Evolutionary conservation across 2,113 vertebrate genomes (phyloP), one percentile per base, ranked within the genome.

Genomic region (Zosterops borbonicus): DNA sequence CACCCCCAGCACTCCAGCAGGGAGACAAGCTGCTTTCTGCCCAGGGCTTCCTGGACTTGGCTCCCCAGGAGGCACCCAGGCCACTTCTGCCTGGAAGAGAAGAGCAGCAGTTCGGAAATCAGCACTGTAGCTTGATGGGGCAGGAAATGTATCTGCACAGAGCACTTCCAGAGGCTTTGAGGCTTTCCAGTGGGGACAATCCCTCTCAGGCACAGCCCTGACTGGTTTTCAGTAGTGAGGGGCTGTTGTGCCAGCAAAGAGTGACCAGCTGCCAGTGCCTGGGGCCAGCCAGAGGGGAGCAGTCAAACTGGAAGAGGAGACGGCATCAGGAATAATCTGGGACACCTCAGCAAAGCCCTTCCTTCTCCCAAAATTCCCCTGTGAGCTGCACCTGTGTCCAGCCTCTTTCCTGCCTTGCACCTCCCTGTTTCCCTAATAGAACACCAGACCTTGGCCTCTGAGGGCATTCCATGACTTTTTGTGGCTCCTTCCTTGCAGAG

Each of bases 61-160:
- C 59, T 69, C n/a, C 13, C 21, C 31, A 35, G 63, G 12, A 69
- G 35, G 33, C 44, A 56, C 25, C 50, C 4, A 2, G 4, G 17
- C 41, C 1, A 4, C 46, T 46, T 74, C 18, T 70, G 41, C 53
- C 42, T 49, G 5, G 0, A 35, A 29, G 25, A 47, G 23, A 5
- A 4, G 20, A 92, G 29, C 62, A 39, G 11, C 35, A 13, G 12
- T 24, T 29, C 2, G 3, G 35, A 69, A 55, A 52, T 42, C 13
- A 18, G 28, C 29, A 23, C 14, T 1, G 4, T 21, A 31, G 14
- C 44, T 59, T 10, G 16, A 22, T 14, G 33, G 29, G 55, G 17
- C 37, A 46, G 49, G 70, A 81, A 77, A 55, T 0, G 1, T 13
- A 12, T 42, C 9, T 1, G 16, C 3, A 3, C 0, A 1, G 35